A percentile compares a stretch with the other conserved stretches of the same genome.
These are phyloP conservation scores for Crotalus horridus DNA, from an alignment of 2,113 vertebrate genomes.

Conservation along the genomic window DNA sequence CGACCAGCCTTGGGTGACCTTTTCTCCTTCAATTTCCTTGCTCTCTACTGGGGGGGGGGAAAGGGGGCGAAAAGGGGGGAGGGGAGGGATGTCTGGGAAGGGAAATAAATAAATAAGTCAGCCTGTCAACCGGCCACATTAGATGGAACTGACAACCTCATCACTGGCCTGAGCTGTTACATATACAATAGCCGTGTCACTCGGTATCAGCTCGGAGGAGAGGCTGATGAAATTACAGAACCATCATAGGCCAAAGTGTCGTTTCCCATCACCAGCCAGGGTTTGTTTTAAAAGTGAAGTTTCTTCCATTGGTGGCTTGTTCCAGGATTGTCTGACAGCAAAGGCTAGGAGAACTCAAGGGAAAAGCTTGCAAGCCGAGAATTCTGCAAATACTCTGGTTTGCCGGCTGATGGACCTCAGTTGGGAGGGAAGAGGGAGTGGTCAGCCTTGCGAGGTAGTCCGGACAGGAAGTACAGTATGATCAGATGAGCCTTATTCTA, in stretches of 20 bases:
- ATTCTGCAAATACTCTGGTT: background rate
- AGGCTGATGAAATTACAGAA: background rate
- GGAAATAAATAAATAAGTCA: background rate
- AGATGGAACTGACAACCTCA: conserved; percentile 77
- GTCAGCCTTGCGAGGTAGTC: no score
- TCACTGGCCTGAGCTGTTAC: conserved; percentile 63
- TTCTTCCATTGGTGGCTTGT: background rate
- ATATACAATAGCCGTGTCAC: conserved; percentile 72
- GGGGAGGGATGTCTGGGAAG: background rate
- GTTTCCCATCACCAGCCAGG: no score
- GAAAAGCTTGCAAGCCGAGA: background rate
- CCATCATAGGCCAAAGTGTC: background rate
- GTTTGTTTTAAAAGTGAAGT: background rate
- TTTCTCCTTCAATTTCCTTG: conserved; percentile 84
- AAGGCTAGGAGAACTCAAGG: background rate
- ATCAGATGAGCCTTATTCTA: no score
- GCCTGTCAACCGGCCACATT: conserved; percentile 67
- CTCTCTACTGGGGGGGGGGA: conserved; percentile 45
- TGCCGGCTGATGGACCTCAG: no score
- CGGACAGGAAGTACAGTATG: no score
- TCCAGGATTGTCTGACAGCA: background rate
- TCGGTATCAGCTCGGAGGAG: conserved; percentile 54
- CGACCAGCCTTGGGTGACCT: conserved; percentile 79
- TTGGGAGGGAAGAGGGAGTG: no score
- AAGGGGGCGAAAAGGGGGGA: background rate